These are phyloP conservation scores for Julus scandinavius DNA, from an alignment of 2,888 invertebrate species.

Conservation along the genomic window DNA sequence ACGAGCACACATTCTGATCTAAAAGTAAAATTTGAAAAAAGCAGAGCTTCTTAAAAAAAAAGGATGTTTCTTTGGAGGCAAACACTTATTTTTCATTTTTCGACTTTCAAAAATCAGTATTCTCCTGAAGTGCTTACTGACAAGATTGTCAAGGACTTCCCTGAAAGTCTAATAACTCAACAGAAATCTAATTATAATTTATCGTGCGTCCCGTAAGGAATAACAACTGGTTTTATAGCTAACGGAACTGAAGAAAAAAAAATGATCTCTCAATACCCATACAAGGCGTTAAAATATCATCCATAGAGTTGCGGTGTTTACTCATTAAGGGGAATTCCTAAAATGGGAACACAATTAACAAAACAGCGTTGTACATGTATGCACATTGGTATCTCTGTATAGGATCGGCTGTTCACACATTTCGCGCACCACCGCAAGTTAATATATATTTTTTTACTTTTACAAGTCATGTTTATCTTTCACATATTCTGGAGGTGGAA, in stretches of 20 bases:
- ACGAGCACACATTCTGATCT: background rate
- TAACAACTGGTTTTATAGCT: conserved; percentile 31
- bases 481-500: background rate
- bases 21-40: conserved; percentile 26
- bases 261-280: conserved; percentile 22
- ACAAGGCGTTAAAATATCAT: conserved; percentile 2
- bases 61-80: background rate
- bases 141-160: conserved; percentile 13
- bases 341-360: conserved; percentile 24
- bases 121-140: background rate
- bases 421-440: background rate
- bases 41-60: background rate
- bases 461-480: background rate
- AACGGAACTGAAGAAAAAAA: background rate
- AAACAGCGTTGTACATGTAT: background rate
- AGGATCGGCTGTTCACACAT: background rate
- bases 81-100: background rate
- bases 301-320: conserved; percentile 9
- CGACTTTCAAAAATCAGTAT: background rate
- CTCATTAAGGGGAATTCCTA: conserved; percentile 35
- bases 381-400: background rate
- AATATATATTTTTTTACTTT: background rate
- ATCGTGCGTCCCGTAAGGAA: conserved; percentile 23
- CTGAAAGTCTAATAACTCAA: conserved; percentile 29
- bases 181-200: conserved; percentile 16